Conservation (phyloP, 1,140 invertebrate genomes). For the Ganaspis sp. region DNA sequence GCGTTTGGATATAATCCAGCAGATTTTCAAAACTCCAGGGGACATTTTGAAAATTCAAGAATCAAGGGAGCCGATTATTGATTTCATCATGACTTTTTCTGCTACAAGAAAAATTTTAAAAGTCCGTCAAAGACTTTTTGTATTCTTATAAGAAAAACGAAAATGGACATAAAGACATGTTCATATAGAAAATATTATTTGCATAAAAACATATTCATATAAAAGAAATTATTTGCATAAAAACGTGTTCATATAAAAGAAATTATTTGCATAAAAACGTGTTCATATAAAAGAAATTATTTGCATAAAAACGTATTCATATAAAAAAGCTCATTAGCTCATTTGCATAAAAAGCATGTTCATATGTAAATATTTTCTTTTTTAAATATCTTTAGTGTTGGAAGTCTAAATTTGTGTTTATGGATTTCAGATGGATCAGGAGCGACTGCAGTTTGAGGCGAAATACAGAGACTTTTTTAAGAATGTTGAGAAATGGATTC, state of each 20-base stretch:
- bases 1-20: slow-evolving; percentile 58
- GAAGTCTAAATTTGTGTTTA: slow-evolving; percentile 10
- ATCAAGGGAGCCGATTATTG: slow-evolving; percentile 54
- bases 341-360: no score
- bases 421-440: slow-evolving; percentile 44
- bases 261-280: slow-evolving; percentile 26
- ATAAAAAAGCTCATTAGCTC: no score
- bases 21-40: slow-evolving; percentile 57
- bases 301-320: slow-evolving; percentile 29
- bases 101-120: slow-evolving; percentile 58
- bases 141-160: slow-evolving; percentile 33
- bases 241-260: slow-evolving; percentile 32
- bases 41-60: slow-evolving; percentile 61
- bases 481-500: slow-evolving; percentile 70
- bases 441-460: slow-evolving; percentile 51
- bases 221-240: no score
- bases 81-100: slow-evolving; percentile 60
- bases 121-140: slow-evolving; percentile 48
- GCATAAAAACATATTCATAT: slow-evolving; percentile 29
- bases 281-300: slow-evolving; percentile 33
- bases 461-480: slow-evolving; percentile 64
- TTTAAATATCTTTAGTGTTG: not conserved
- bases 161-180: slow-evolving; percentile 16
- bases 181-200: slow-evolving; percentile 30
- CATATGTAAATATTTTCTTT: not conserved